These are phyloP conservation scores for Palloptera scutellata DNA, from an alignment of 2,888 invertebrate species.

Conservation along the genomic window DNA sequence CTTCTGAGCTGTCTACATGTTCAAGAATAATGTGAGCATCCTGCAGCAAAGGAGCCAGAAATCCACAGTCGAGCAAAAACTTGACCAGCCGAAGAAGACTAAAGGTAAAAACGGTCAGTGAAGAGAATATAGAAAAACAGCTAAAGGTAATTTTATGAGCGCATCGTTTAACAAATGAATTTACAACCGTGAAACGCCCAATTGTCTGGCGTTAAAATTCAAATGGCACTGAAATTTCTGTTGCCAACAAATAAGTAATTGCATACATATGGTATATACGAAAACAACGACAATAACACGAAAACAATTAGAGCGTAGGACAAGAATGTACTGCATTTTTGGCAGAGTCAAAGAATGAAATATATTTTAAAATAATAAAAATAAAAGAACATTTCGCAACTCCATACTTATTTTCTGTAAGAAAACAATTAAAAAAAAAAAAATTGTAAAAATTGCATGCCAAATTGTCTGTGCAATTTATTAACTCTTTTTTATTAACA, in stretches of 20 bases:
- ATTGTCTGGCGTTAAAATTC: slow-evolving; percentile 65
- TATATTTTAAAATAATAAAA: too few species aligned
- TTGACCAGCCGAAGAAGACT: slow-evolving; percentile 19
- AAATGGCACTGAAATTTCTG: slow-evolving; percentile 49
- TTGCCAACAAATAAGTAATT: too few species aligned
- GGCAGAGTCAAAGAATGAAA: too few species aligned
- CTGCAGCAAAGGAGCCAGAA: slow-evolving; percentile 11
- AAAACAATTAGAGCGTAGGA: too few species aligned
- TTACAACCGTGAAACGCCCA: slow-evolving; percentile 65
- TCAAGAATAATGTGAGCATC: slow-evolving; percentile 9
- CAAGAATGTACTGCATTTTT: too few species aligned
- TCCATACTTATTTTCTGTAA: too few species aligned
- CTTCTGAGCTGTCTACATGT: slow-evolving; percentile 17
- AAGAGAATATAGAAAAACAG: slow-evolving; percentile 26
- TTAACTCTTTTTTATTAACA: background rate
- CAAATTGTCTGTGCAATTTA: background rate
- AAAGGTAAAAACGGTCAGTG: slow-evolving; percentile 44
- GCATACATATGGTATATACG: too few species aligned
- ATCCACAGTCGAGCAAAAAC: slow-evolving; percentile 21
- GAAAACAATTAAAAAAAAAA: background rate
- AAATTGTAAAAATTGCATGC: background rate
- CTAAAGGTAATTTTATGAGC: slow-evolving; percentile 61
- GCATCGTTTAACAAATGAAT: slow-evolving; percentile 65
- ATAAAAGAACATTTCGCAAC: too few species aligned
- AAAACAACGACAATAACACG: too few species aligned